Evolutionary conservation across 2,113 vertebrate genomes (phyloP), one percentile per base, ranked within the genome.

Genomic region (Polypterus bichir): DNA sequence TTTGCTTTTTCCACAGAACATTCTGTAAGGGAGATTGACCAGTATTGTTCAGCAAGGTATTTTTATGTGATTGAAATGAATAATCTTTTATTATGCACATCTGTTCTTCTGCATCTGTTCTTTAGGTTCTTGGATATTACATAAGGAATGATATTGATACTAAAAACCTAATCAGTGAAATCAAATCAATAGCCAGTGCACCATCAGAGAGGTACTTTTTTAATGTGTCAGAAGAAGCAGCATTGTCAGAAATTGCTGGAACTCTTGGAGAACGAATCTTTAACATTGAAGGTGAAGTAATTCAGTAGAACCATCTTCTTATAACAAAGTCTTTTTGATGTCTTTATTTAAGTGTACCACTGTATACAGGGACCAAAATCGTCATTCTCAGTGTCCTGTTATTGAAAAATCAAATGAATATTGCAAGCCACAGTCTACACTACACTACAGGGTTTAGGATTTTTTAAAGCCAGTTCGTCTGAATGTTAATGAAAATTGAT

Each of bases 181-280:
- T 98, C 67, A 91, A 96, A 79, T 90, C 86, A 62, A 98, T 98
- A 64, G 92, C 94, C 65, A 98, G 92, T 71, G 57, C 59, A 49
- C 96, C 94, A 48, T 85, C 82, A 64, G 90, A 90, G 44, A 93
- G 85, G 49, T 91, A 81, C 74, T 98, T 95, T 76, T 98, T 97
- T 71, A 95, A 97, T 3, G 96, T 98, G 60, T 93, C 94, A 0
- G 89, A 89, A 47, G 94, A 97, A 65, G 88, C 79, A 0, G 89
- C 81, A 0, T 86, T 98, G 4, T 80, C 89, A 59, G 92, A 89
- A 73, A 93, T 98, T 59, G 89, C 92, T 52, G 92, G 91, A 64
- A 83, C 92, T 0, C 73, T 98, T 56, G 91, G 93, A 61, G 91
- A 91, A 62, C 91, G 91, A 3, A 98, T 98, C 81, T 98, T 98